Conservation (phyloP, 2,888 invertebrate genomes). For the Tachystola acroxantha region DNA sequence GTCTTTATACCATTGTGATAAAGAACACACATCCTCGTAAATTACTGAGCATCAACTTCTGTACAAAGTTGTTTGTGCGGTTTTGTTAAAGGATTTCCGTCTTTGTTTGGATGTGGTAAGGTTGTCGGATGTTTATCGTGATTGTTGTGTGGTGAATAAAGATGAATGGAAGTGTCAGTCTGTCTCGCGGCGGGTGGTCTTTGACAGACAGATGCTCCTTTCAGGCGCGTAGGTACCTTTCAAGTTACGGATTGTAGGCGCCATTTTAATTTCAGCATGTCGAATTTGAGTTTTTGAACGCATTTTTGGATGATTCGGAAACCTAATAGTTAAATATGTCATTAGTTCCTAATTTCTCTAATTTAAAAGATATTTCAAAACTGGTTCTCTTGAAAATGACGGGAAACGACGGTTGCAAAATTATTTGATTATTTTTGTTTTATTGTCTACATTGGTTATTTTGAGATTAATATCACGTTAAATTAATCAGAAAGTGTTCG, state of each 20-base stretch:
- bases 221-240: background rate
- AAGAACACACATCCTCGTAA: conserved; percentile 41
- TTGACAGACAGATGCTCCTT: conserved; percentile 66
- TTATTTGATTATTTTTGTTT: no score
- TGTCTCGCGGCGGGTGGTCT: conserved; percentile 66
- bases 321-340: no score
- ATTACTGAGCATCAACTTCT: conserved; percentile 42
- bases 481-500: no score
- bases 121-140: background rate
- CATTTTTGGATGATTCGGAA: no score
- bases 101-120: background rate
- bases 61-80: conserved; percentile 16
- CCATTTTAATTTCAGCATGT: conserved; percentile 42
- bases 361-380: no score
- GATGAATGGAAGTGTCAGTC: conserved; percentile 58
- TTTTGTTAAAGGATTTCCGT: background rate
- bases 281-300: background rate
- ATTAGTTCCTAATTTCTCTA: no score
- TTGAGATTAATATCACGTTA: no score
- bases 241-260: conserved; percentile 17
- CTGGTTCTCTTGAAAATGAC: no score
- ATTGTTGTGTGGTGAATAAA: conserved; percentile 37
- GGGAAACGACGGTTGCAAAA: no score
- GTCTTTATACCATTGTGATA: conserved; percentile 40
- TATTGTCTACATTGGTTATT: no score